Evolutionary conservation across 2,888 invertebrate genomes (phyloP), one percentile per base, ranked within the genome.

Genomic region (Synergus itoensis): DNA sequence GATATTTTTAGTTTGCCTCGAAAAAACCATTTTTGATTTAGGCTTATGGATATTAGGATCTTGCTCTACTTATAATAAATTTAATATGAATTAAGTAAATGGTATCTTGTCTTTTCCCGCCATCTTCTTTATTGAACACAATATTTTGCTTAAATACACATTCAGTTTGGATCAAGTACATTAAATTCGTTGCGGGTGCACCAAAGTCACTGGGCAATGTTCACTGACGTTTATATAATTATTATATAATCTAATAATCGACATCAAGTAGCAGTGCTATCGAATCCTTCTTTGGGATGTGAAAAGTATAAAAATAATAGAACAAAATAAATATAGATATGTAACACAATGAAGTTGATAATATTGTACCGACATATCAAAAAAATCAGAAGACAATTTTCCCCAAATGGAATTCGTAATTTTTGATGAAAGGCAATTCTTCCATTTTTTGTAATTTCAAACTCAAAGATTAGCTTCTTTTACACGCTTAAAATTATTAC

Each of bases 21-120:
- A 78, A 65, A 60, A 64, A 73, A 75, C 53, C 53, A 77, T 69
- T 78, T 76, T 77, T 75, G 64, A 77, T 80, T 77, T 82, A 80
- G 75, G 48, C 65, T 73, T 78, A 75, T 80, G 80, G 79, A 78
- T 78, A 73, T 73, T 73, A 73, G 73, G 12, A 53, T 73, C 36
- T 73, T 73, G 40, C 36, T 76, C 75, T 77, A 79, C 77, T 78
- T 36, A 77, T 63, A 80, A 83, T 80, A 82, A 83, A 83, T 80
- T 81, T 77, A 82, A 67, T 82, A 79, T 63, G 73, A 77, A 83
- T 9, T 73, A 48, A 53, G 53, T 48, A 14, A 69, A 36, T 28
- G 16, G 0, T 45, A 53, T 45, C 48, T 73, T 48, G 0, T 48
- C 53, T 41, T 8, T 69, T 45, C 16, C 21, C 36, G 41, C 7